Evolutionary conservation across 2,888 invertebrate species (phyloP).

Genomic region (Clepsis dumicolana): DNA sequence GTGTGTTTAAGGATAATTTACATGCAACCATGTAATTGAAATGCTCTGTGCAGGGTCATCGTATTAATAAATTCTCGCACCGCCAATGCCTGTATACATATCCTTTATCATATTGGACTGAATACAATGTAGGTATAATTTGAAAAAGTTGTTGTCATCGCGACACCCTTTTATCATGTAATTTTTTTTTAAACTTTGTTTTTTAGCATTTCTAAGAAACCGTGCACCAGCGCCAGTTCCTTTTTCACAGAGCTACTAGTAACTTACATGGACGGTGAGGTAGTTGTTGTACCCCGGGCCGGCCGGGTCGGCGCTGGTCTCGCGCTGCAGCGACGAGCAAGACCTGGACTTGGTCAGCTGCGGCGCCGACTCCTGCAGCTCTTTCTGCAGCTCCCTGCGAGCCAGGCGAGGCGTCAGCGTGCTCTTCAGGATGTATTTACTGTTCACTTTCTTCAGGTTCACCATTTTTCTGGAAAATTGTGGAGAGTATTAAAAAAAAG

Average conservation of each 20-base stretch:
- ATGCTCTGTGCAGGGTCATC: neutral
- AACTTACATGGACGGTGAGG: conserved; percentile 90
- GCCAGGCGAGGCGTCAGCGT: conserved; percentile 92
- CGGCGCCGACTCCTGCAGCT: conserved; percentile 85
- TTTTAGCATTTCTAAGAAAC: too few species aligned
- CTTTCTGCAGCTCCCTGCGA: conserved; percentile 89
- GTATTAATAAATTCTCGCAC: neutral
- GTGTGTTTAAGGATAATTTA: neutral
- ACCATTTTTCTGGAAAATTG: conserved; percentile 87
- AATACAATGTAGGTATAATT: too few species aligned
- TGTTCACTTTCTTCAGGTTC: conserved; percentile 90
- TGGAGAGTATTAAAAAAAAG: neutral
- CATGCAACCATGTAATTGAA: conserved; percentile 7
- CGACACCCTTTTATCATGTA: too few species aligned
- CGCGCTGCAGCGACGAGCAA: conserved; percentile 89
- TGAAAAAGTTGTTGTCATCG: too few species aligned
- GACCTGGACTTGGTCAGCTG: conserved; percentile 90
- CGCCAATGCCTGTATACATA: neutral
- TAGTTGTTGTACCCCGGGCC: conserved; percentile 89
- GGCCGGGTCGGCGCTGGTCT: conserved; percentile 83
- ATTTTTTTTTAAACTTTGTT: too few species aligned
- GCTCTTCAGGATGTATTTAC: conserved; percentile 93
- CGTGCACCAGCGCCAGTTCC: too few species aligned
- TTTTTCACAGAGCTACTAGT: neutral
- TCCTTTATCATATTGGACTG: neutral